Evolutionary conservation across 2,797 vertebrate genomes (phyloP).

Genomic region (Cirrhinus molitorella): DNA sequence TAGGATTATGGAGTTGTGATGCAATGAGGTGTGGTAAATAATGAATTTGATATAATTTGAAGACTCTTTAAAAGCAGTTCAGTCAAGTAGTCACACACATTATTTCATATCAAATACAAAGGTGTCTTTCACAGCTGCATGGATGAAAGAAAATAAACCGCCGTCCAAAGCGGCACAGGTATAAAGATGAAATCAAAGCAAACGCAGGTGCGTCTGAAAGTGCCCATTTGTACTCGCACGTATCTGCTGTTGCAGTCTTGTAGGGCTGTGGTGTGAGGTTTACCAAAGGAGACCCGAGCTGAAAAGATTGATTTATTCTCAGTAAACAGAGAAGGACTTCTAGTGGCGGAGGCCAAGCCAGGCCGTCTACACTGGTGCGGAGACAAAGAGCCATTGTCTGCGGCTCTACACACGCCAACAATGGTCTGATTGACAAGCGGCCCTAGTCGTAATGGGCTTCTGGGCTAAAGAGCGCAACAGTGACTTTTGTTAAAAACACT

Average conservation of each 20-base stretch:
- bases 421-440: constrained; percentile 68
- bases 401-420: constrained; percentile 62
- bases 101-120: constrained; percentile 32
- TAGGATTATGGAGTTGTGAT: not conserved
- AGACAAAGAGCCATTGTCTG: constrained; percentile 69
- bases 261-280: constrained; percentile 64
- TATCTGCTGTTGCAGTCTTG: constrained; percentile 60
- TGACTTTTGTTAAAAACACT: constrained; percentile 60
- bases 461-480: constrained; percentile 55
- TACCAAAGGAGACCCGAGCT: constrained; percentile 61
- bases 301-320: constrained; percentile 67
- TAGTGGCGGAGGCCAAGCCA: constrained; percentile 63
- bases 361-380: constrained; percentile 60
- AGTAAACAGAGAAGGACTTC: constrained; percentile 67
- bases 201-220: constrained; percentile 58
- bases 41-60: not conserved
- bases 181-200: constrained; percentile 66
- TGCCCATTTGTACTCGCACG: constrained; percentile 54
- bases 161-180: constrained; percentile 56
- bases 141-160: constrained; percentile 32
- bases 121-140: constrained; percentile 16
- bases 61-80: not conserved
- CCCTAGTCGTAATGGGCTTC: constrained; percentile 58
- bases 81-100: not conserved
- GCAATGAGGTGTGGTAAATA: not conserved